These are phyloP conservation scores for Parnassius smintheus DNA, from an alignment of 2,888 invertebrate genomes.

Conservation along the genomic window DNA sequence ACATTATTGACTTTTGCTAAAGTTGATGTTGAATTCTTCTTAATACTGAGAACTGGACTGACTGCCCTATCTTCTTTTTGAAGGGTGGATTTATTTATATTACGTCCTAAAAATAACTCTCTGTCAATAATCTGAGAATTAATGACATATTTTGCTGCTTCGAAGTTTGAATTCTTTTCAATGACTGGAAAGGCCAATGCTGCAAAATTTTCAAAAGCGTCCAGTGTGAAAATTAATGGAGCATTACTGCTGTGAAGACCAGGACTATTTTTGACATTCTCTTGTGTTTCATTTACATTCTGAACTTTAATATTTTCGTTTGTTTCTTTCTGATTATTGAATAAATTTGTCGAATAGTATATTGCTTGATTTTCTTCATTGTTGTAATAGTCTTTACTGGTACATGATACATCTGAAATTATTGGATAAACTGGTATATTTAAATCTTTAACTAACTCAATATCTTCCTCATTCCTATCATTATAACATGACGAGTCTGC, in stretches of 20 bases:
- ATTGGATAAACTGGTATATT: background rate
- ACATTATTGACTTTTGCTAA: background rate
- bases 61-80: background rate
- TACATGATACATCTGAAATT: no score
- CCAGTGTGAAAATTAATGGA: slow-evolving; percentile 51
- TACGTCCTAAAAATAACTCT: slow-evolving; percentile 37
- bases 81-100: background rate
- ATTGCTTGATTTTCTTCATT: background rate
- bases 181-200: slow-evolving; percentile 51
- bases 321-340: background rate
- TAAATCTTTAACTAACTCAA: background rate
- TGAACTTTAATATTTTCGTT: background rate
- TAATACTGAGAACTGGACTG: slow-evolving; percentile 13
- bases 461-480: background rate
- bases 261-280: slow-evolving; percentile 42
- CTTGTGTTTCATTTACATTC: background rate
- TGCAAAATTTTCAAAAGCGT: slow-evolving; percentile 66
- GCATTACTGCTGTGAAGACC: slow-evolving; percentile 32
- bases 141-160: slow-evolving; percentile 50
- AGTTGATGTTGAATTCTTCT: slow-evolving; percentile 1
- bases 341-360: background rate
- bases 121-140: slow-evolving; percentile 58
- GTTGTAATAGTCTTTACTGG: background rate
- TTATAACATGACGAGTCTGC: background rate
- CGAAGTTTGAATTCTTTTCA: slow-evolving; percentile 42